Evolutionary conservation across 2,113 vertebrate genomes (phyloP), one percentile per base, ranked within the genome.

Genomic region (Pipa parva): DNA sequence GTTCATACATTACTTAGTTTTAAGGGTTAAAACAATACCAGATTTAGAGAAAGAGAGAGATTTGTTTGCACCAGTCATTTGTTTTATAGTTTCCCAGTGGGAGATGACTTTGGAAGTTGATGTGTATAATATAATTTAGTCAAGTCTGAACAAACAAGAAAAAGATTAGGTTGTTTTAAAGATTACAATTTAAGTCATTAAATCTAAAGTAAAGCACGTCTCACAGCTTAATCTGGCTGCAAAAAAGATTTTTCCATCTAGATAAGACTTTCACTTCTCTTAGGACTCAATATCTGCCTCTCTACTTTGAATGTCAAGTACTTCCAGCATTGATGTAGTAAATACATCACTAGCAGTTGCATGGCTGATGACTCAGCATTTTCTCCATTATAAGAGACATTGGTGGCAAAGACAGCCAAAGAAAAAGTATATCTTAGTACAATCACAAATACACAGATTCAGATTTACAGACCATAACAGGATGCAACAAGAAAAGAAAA

Each of bases 81-180:
- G 13, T 7, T 48, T 67, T 57, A 8, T 8, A 59, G 22, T 54
- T 52, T 59, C n/a, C 12, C 33, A 42, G 26, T 29, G 25, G 37
- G n/a, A 59, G 27, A 36, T 22, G 48, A 49, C 29, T 61, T 31
- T 29, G 29, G 26, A 42, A 61, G 11, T 6, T 21, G 33, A 17
- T 36, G 36, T 18, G 3, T 70, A 54, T 45, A 61, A 61, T 52
- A 54, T 24, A 49, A 59, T 49, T 22, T n/a, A 68, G 29, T 51
- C n/a, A 51, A 39, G 45, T 60, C 56, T 68, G n/a, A 39, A 52
- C 57, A 61, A 70, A 61, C 48, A 70, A 29, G 26, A 61, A 61
- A 54, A 54, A 61, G 33, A 70, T 61, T 52, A 54, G 13, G 50
- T 61, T 61, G 20, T 48, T 61, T 54, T 52, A 45, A 52, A 24